Base-by-base conservation (phyloP, 2,113 vertebrate genomes). In the Psilopogon haemacephalus region DNA sequence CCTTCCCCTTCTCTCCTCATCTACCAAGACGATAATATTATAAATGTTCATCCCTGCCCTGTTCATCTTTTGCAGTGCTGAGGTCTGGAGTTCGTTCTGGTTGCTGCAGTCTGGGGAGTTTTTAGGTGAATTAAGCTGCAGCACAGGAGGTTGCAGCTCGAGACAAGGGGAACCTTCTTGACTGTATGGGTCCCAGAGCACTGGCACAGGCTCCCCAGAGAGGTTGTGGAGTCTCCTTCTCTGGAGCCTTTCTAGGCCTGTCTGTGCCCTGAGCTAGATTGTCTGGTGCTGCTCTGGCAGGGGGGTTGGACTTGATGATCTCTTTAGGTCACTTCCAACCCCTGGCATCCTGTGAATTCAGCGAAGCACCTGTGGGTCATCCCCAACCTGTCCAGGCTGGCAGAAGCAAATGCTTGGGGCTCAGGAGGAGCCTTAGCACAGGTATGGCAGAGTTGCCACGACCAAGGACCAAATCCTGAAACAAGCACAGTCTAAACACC, bases 391-490 rank as follows among this genome's bases (percentile, higher is more conserved):
- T 35, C 63, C 20, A 11, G 79, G 55, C 65, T 58, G 72, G 59
- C 38, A 64, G 44, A 7, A 42, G 55, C 56, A 30, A 1, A 3
- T 6, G 33, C 32, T 1, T 3, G 6, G 55, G 55, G n/a, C 30
- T 1, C 5, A 11, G 55, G 55, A 40, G 55, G 50, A 7, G 55
- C 62, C 44, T 10, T 8, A 69, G 59, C 55, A 21, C 35, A 50
- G 8, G 15, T 5, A 1, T 4, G 59, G 63, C 20, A 26, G 1
- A 1, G 42, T 2, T 37, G 59, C 50, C 1, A 18, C 6, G 16
- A 15, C 1, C 3, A 2, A 38, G 52, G 38, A 70, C 58, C 67
- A 72, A 55, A 50, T 20, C 55, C 65, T 26, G 81, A 40, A 58
- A 35, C 5, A 4, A 58, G 40, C 40, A 48, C 0, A 0, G 33